These are phyloP conservation scores for Novumbra hubbsi DNA, from an alignment of 2,797 vertebrate genomes.

Conservation along the genomic window DNA sequence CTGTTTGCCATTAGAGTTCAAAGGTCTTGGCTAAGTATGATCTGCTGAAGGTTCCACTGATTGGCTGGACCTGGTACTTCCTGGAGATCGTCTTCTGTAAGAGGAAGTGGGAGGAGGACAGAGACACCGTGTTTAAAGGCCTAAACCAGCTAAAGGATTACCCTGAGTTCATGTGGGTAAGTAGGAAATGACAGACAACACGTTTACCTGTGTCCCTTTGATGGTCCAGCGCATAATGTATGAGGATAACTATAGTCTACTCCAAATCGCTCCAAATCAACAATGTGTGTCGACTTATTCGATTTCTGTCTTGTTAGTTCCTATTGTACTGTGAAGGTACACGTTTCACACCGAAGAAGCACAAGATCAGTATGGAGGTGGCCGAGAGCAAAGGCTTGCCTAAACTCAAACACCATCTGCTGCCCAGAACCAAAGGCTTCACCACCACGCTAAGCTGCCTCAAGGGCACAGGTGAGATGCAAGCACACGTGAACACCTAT, in stretches of 20 bases:
- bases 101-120: conserved; percentile 88
- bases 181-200: conserved; percentile 38
- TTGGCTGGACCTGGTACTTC: conserved; percentile 92
- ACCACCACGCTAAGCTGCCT: conserved; percentile 87
- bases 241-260: not conserved
- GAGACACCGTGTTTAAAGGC: conserved; percentile 77
- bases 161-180: conserved; percentile 88
- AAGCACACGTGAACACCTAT: not conserved
- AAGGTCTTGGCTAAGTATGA: conserved; percentile 89
- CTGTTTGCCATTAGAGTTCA: conserved; percentile 71
- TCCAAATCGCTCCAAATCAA: not conserved
- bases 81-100: conserved; percentile 89
- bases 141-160: conserved; percentile 78
- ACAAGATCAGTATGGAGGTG: conserved; percentile 88
- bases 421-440: conserved; percentile 88
- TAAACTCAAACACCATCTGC: conserved; percentile 83
- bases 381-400: conserved; percentile 85
- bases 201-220: not conserved
- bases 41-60: conserved; percentile 82
- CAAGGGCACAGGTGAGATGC: conserved; percentile 78
- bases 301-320: conserved; percentile 66
- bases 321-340: conserved; percentile 89
- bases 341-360: conserved; percentile 87
- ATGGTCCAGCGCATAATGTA: not conserved
- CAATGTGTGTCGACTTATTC: conserved; percentile 8